Evolutionary conservation across 2,888 invertebrate genomes (phyloP).

Genomic region (Machimus atricapillus): DNA sequence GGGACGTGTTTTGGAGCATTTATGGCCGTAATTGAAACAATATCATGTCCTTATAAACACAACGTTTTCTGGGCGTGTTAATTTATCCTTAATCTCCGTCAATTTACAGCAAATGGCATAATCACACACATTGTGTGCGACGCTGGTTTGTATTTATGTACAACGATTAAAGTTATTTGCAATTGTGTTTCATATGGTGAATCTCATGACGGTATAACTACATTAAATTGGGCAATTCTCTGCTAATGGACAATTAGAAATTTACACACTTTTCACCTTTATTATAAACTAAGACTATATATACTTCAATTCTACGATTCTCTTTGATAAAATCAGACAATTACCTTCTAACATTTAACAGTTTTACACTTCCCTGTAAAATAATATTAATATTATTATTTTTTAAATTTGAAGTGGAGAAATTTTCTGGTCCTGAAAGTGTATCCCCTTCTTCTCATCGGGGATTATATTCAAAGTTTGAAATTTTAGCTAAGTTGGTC

Average conservation of each 20-base stretch:
- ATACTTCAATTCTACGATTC: neutral
- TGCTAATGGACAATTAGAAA: neutral
- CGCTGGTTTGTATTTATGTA: neutral
- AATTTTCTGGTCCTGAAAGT: neutral
- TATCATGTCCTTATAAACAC: neutral
- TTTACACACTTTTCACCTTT: neutral
- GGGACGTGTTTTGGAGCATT: neutral
- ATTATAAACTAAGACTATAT: neutral
- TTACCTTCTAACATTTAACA: neutral
- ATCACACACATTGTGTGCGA: neutral
- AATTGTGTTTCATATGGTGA: neutral
- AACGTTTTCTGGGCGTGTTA: neutral
- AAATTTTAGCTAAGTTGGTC: neutral
- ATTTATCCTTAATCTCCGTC: slow-evolving; percentile 12
- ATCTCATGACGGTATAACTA: neutral
- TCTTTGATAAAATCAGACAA: neutral
- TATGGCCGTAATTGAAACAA: neutral
- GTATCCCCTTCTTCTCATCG: neutral
- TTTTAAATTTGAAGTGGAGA: neutral
- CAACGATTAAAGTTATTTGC: neutral
- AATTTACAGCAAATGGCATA: neutral
- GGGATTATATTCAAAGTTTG: neutral
- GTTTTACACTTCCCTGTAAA: neutral
- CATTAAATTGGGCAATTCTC: neutral
- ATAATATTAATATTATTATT: neutral